Evolutionary conservation across 2,888 invertebrate species (phyloP).

Genomic region (Buathra laborator): DNA sequence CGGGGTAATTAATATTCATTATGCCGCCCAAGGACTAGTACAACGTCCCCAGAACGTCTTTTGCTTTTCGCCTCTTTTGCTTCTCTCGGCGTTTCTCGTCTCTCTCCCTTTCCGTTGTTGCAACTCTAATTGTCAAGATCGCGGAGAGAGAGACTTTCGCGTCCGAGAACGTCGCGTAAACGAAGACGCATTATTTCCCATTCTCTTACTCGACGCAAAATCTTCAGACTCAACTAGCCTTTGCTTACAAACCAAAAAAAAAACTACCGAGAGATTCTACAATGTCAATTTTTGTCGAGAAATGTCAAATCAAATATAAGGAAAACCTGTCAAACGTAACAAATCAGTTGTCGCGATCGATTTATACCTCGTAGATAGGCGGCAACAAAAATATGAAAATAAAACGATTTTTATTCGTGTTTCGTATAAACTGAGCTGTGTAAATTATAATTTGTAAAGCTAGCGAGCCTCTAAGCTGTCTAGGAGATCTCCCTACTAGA

Average conservation of each 20-base stretch:
- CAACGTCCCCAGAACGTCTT: slow-evolving; percentile 33
- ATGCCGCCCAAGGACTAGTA: slow-evolving; percentile 72
- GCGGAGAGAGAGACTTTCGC: slow-evolving; percentile 51
- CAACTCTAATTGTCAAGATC: slow-evolving; percentile 76
- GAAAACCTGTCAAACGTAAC: neutral
- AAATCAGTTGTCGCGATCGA: too few relatives aligned
- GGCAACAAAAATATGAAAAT: too few relatives aligned
- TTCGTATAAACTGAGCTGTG: too few relatives aligned
- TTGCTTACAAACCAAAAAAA: neutral
- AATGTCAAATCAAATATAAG: neutral
- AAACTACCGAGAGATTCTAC: neutral
- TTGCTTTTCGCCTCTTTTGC: slow-evolving; percentile 40
- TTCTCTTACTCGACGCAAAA: slow-evolving; percentile 26
- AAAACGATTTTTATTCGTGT: too few relatives aligned
- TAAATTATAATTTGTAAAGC: too few relatives aligned
- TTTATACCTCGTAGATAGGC: too few relatives aligned
- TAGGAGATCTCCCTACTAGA: neutral
- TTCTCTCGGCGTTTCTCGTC: slow-evolving; percentile 79
- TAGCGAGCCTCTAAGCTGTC: too few relatives aligned
- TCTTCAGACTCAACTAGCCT: neutral
- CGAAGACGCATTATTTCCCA: slow-evolving; percentile 81
- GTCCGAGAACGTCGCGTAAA: slow-evolving; percentile 75
- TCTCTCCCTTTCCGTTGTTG: slow-evolving; percentile 32
- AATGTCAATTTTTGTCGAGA: neutral
- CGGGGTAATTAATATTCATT: slow-evolving; percentile 85